Base-by-base conservation (phyloP, 2,888 invertebrate genomes). In the Homarus gammarus region DNA sequence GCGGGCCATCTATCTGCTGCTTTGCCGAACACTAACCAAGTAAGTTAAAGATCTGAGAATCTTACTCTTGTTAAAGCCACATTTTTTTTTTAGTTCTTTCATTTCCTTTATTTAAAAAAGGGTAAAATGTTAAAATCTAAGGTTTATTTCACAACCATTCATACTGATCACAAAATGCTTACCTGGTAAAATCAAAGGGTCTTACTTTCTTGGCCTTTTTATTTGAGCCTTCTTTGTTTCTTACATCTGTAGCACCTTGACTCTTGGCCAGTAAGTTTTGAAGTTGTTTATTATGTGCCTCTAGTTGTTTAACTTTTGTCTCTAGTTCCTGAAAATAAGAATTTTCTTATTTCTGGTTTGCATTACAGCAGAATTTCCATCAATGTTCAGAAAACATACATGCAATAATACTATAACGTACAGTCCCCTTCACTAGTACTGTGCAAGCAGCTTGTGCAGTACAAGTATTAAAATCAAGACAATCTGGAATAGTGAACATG, bases 221-320 rank as follows among this genome's bases (percentile, higher is more conserved):
- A 10, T 68, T 2, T 36, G 38, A 38, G 1, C 18, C 31, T 56
- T 40, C 36, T 40, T 64, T 79, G 8, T 2, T 33, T 18, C 1
- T 33, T 2, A n/a, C 8, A 10, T 56, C 36, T 36, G 18, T 10
- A 15, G 18, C 38, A 10, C 15, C 68, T 38, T 84, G 84, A 61
- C 81, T 90, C 79, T 87, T 87, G 38, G 87, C 49, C 15, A 90
- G 77, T 44, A 90, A 51, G 61, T 87, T 83, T n/a, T 70, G 70
- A n/a, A 90, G 81, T 56, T 90, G 90, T 56, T 56, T 84, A 44
- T 90, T 90, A 75, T 90, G 90, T 44, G 90, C 90, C 77, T 83
- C 78, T 27, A 90, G 22, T 68, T 90, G 90, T 27, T 36, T 33
- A 1, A 83, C 51, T 64, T 70, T 77, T 6, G 51, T 75, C 56